Evolutionary conservation across 2,797 vertebrate species (phyloP).

Genomic region (Myotis findleyi): DNA sequence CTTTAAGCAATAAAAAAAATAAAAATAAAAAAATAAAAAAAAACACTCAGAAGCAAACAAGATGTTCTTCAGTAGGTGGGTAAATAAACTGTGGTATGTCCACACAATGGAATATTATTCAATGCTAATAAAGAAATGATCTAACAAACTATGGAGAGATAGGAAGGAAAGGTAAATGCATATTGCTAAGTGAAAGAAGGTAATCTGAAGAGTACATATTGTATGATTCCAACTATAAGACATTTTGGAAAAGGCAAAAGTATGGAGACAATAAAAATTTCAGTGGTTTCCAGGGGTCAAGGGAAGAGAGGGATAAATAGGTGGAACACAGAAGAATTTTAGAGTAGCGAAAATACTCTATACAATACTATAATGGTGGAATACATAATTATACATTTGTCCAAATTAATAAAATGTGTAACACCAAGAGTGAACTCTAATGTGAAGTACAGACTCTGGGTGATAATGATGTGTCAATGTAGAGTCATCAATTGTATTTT

Average conservation of each 20-base stretch:
- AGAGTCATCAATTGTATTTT: not conserved
- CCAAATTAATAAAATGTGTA: not conserved
- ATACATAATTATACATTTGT: not conserved
- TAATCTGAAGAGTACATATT: not conserved
- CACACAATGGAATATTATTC: not conserved
- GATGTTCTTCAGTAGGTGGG: not conserved
- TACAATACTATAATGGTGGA: not conserved
- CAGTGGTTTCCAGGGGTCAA: not conserved
- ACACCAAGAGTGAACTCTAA: not conserved
- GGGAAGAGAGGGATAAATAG: not conserved
- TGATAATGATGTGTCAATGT: not conserved
- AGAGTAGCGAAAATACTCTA: not conserved
- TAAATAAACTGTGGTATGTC: not conserved
- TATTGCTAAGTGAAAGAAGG: not conserved
- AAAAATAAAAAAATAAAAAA: too few species aligned
- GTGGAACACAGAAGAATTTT: not conserved
- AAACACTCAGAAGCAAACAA: not conserved
- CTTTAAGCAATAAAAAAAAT: too few species aligned
- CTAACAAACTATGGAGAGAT: not conserved
- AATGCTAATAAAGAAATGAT: not conserved
- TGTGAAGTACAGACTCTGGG: not conserved
- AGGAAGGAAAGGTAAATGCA: not conserved
- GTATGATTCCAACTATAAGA: not conserved
- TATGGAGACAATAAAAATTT: not conserved
- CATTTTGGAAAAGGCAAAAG: not conserved